phyloP scores from a whole-genome alignment of 2,113 vertebrate species.

The zebrafish (Danio rerio) region DNA sequence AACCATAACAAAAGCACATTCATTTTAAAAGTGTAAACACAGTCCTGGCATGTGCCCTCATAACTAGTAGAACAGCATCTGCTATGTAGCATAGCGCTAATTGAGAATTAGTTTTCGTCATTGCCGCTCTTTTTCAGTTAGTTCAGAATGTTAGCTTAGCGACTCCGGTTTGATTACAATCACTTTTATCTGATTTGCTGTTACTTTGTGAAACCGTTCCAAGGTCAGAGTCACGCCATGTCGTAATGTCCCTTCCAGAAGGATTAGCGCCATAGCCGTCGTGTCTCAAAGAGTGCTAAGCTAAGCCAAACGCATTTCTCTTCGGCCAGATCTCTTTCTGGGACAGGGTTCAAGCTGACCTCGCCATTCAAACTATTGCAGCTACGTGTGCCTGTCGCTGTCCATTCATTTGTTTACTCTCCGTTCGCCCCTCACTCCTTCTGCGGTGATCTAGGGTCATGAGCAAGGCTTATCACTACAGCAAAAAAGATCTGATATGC shows the following conservation, averaged over 20 bases:
- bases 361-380: conserved; percentile 58
- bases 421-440: neutral
- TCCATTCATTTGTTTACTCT: conserved; percentile 39
- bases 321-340: conserved; percentile 16
- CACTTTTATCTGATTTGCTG: conserved; percentile 68
- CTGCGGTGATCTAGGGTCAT: neutral
- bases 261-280: conserved; percentile 50
- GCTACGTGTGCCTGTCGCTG: conserved; percentile 57
- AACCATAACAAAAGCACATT: no score
- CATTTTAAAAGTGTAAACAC: no score
- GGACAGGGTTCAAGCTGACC: conserved; percentile 41
- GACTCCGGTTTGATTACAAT: conserved; percentile 63
- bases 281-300: conserved; percentile 45
- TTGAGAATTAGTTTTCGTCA: conserved; percentile 14
- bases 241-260: conserved; percentile 35
- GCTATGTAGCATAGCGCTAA: neutral
- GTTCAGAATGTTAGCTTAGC: conserved; percentile 34
- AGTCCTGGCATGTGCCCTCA: no score
- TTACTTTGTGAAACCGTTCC: conserved; percentile 46
- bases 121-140: conserved; percentile 3
- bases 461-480: neutral
- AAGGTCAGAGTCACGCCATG: conserved; percentile 56
- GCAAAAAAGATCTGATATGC: neutral
- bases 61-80: neutral
- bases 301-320: conserved; percentile 29